Conservation (phyloP, 2,113 vertebrate genomes). For the Peromyscus leucopus region DNA sequence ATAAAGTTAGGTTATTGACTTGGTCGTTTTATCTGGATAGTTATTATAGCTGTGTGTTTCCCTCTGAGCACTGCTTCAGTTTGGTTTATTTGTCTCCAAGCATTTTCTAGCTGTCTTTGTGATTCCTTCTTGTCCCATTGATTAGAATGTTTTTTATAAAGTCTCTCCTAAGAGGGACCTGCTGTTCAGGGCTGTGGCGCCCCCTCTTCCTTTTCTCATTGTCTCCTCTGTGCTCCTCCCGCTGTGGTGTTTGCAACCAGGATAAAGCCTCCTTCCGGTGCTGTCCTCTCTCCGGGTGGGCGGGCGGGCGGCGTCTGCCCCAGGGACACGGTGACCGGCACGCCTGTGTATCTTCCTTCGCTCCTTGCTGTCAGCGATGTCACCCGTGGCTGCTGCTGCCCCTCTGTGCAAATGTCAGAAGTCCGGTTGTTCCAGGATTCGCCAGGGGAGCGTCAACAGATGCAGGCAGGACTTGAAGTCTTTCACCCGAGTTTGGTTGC, state of each 20-base stretch:
- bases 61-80: background rate
- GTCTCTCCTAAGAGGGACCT: background rate
- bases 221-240: background rate
- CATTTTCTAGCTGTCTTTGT: background rate
- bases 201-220: background rate
- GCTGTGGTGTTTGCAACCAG: background rate
- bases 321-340: background rate
- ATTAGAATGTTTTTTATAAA: background rate
- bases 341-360: background rate
- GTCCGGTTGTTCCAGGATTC: background rate
- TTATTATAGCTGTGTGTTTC: background rate
- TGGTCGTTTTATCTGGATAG: background rate
- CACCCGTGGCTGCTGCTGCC: background rate
- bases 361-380: background rate
- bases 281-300: no score
- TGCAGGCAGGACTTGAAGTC: no score
- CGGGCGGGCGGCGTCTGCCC: background rate
- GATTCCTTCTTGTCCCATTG: background rate
- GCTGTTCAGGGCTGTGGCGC: background rate
- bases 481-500: background rate
- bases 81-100: background rate
- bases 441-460: background rate
- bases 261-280: no score
- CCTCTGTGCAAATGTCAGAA: constrained; percentile 35
- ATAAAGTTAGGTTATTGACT: background rate